A percentile compares a stretch with the other conserved stretches of the same genome.
These are phyloP conservation scores for Herminia tarsipennalis DNA, from an alignment of 2,888 invertebrate species.

Conservation along the genomic window DNA sequence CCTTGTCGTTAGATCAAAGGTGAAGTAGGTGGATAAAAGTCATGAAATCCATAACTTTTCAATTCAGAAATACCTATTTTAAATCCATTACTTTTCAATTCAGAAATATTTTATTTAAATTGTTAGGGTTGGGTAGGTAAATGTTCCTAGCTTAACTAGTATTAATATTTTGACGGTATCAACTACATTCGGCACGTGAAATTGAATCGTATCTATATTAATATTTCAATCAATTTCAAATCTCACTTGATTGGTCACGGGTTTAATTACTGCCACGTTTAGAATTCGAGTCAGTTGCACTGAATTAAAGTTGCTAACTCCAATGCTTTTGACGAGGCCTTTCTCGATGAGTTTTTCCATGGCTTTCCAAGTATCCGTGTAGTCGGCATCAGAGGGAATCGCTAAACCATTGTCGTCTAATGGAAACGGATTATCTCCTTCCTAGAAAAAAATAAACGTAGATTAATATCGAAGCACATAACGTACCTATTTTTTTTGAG, in stretches of 20 bases:
- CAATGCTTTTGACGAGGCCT: slow-evolving; percentile 88
- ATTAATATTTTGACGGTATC: background rate
- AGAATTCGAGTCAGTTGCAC: slow-evolving; percentile 88
- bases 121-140: too few relatives aligned
- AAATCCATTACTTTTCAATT: background rate
- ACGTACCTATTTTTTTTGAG: too few relatives aligned
- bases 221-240: slow-evolving; percentile 23
- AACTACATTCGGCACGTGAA: slow-evolving; percentile 55
- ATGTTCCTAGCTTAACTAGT: background rate
- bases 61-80: too few relatives aligned
- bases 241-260: slow-evolving; percentile 86
- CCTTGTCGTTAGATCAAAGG: too few relatives aligned
- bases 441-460: slow-evolving; percentile 64
- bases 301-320: slow-evolving; percentile 90
- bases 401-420: slow-evolving; percentile 83
- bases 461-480: background rate
- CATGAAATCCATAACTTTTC: too few relatives aligned
- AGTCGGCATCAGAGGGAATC: slow-evolving; percentile 87
- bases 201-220: slow-evolving; percentile 60
- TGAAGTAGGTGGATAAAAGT: too few relatives aligned
- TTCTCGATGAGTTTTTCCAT: slow-evolving; percentile 88
- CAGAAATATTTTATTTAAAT: background rate
- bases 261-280: slow-evolving; percentile 82
- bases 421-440: slow-evolving; percentile 86
- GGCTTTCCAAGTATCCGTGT: slow-evolving; percentile 88